Evolutionary conservation across 2,113 vertebrate species (phyloP).

Genomic region (Rhynchomys soricoides): DNA sequence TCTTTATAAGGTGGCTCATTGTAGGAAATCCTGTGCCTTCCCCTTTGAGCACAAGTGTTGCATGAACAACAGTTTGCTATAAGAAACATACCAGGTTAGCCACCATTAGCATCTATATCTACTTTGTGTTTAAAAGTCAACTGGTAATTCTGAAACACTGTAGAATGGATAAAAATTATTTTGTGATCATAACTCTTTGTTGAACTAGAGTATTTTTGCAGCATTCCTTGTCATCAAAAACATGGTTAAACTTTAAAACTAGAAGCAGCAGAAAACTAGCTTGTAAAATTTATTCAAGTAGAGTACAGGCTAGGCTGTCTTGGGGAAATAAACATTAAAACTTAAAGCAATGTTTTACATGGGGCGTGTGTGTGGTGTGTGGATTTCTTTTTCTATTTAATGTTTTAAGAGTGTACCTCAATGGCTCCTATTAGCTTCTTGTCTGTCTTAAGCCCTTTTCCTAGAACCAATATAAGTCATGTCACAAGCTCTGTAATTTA

Average conservation of each 20-base stretch:
- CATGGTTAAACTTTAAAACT: slow-evolving; percentile 96
- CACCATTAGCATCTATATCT: slow-evolving; percentile 91
- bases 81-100: slow-evolving; percentile 90
- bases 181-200: slow-evolving; percentile 99
- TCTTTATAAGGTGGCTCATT: slow-evolving; percentile 93
- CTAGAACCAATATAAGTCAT: slow-evolving; percentile 40
- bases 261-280: slow-evolving; percentile 92
- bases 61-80: slow-evolving; percentile 96
- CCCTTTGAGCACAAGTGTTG: slow-evolving; percentile 93
- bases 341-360: slow-evolving; percentile 85
- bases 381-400: slow-evolving; percentile 61
- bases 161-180: slow-evolving; percentile 97
- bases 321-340: slow-evolving; percentile 99
- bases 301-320: slow-evolving; percentile 96
- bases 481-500: slow-evolving; percentile 35
- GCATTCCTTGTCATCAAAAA: slow-evolving; percentile 99
- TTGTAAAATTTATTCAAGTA: slow-evolving; percentile 94
- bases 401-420: slow-evolving; percentile 49
- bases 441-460: slow-evolving; percentile 52
- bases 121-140: slow-evolving; percentile 93
- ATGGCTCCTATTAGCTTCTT: slow-evolving; percentile 48
- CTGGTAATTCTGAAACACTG: slow-evolving; percentile 95
- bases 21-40: slow-evolving; percentile 93
- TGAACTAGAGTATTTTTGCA: slow-evolving; percentile 98
- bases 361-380: slow-evolving; percentile 75